Evolutionary conservation across 2,113 vertebrate genomes (phyloP).

Genomic region (Phalacrocorax aristotelis): DNA sequence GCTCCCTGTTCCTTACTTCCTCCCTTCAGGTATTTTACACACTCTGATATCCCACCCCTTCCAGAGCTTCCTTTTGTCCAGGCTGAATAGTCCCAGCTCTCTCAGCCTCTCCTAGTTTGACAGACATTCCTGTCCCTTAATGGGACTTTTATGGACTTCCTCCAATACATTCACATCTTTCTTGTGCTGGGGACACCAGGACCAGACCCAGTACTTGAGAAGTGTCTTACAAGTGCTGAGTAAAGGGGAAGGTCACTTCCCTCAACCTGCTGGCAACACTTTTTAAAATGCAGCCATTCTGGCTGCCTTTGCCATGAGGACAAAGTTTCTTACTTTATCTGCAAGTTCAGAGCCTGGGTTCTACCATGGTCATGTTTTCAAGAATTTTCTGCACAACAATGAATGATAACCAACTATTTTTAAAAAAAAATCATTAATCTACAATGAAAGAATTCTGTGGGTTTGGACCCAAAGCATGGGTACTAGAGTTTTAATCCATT

Average conservation of each 20-base stretch:
- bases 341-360: not conserved
- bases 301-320: not conserved
- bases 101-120: not conserved
- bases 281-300: not conserved
- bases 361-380: not conserved
- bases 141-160: not conserved
- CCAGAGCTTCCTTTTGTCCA: not conserved
- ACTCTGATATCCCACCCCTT: not conserved
- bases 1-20: not conserved
- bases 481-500: not conserved
- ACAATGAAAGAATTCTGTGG: not conserved
- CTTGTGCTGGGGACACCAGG: not conserved
- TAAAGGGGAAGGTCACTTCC: not conserved
- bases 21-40: not conserved
- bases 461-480: not conserved
- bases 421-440: not conserved
- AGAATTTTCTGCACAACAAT: not conserved
- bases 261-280: not conserved
- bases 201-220: not conserved
- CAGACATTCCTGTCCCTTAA: not conserved
- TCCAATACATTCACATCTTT: not conserved
- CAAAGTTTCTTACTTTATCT: not conserved
- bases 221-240: not conserved
- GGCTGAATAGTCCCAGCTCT: not conserved
- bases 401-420: not conserved